Evolutionary conservation across 2,797 vertebrate genomes (phyloP).

Genomic region (Malacoctenus gilli): DNA sequence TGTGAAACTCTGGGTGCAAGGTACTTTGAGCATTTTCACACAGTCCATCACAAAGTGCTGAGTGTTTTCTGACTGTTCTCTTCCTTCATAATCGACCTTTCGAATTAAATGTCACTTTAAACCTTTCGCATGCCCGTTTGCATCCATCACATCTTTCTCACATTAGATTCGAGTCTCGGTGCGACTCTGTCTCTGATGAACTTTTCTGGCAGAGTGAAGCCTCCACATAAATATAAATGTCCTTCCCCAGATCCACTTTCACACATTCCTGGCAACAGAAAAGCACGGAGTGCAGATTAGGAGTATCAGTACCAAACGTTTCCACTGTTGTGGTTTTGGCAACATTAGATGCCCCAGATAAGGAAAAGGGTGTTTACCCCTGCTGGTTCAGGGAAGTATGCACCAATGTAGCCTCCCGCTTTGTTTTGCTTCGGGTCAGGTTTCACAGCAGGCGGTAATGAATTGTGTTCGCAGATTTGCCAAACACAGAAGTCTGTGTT

Average conservation of each 20-base stretch:
- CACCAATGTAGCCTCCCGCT: constrained; percentile 44
- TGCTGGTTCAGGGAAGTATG: constrained; percentile 47
- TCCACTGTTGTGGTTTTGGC: constrained; percentile 70
- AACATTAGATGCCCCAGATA: constrained; percentile 69
- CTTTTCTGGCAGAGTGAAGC: constrained; percentile 49
- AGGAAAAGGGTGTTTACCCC: constrained; percentile 54
- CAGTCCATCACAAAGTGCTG: neutral
- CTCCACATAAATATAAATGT: constrained; percentile 51
- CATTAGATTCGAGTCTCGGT: too few relatives aligned
- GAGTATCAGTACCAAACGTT: constrained; percentile 65
- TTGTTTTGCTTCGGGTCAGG: constrained; percentile 58
- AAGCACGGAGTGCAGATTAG: constrained; percentile 57
- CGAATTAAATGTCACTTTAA: neutral
- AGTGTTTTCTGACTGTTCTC: too few relatives aligned
- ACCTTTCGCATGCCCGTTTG: neutral
- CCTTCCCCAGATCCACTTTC: constrained; percentile 64
- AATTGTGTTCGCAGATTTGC: constrained; percentile 53
- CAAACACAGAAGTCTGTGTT: constrained; percentile 22
- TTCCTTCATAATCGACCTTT: too few relatives aligned
- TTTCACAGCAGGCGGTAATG: constrained; percentile 55
- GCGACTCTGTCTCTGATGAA: constrained; percentile 29
- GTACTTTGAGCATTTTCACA: constrained; percentile 64
- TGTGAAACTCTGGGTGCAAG: constrained; percentile 89
- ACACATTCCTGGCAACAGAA: constrained; percentile 71
- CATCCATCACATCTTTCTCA: constrained; percentile 17